Evolutionary conservation across 2,113 vertebrate species (phyloP).

Genomic region (Phylloscopus whistleri): DNA sequence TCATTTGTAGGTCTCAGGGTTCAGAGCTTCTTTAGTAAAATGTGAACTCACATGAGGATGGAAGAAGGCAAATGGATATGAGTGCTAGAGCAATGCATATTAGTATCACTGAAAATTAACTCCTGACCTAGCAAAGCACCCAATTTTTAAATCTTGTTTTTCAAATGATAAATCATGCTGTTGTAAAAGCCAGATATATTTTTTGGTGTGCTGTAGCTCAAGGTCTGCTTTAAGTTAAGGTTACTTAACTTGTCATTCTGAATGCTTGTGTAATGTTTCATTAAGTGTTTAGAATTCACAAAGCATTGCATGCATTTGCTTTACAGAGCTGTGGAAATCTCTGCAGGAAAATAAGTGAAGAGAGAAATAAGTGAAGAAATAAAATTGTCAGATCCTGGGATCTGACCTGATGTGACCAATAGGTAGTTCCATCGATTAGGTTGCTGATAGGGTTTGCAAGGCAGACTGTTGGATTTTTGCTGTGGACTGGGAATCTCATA

Average conservation of each 20-base stretch:
- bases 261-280: conserved; percentile 30
- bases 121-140: not conserved
- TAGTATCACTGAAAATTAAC: not conserved
- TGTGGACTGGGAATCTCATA: not conserved
- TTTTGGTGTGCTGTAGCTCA: not conserved
- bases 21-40: not conserved
- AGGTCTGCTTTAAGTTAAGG: conserved; percentile 50
- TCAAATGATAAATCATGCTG: not conserved
- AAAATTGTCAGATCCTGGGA: not conserved
- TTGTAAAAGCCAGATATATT: not conserved
- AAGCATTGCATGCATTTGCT: not conserved
- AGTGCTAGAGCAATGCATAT: not conserved
- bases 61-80: not conserved
- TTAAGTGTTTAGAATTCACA: not conserved
- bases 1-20: not conserved
- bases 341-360: not conserved
- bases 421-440: fast-evolving
- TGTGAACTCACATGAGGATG: not conserved
- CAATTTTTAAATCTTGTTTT: conserved; percentile 11
- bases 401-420: not conserved
- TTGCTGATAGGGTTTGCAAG: not conserved
- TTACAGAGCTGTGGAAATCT: not conserved
- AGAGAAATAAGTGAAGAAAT: not conserved
- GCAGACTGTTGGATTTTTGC: not conserved
- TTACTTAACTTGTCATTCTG: conserved; percentile 46